Base-by-base conservation (phyloP, 2,888 invertebrate genomes). In the Matsumyia berberina region DNA sequence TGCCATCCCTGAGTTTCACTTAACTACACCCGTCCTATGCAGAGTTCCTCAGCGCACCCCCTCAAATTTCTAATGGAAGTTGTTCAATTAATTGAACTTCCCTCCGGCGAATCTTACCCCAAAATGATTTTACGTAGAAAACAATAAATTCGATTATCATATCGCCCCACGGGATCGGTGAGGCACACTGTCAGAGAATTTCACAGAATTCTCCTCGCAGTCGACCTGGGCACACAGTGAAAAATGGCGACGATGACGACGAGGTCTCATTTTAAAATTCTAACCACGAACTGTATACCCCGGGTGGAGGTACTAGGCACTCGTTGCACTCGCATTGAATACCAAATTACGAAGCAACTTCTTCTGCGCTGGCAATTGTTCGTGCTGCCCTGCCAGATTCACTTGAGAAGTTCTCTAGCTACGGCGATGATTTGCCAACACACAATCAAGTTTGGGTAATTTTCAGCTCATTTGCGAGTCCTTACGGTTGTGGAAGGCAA, bases 391-490 rank as follows among this genome's bases (percentile, higher is more conserved):
- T 3, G 19, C 19, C 19, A 19, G 19, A 8, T 46, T 19, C 11
- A n/a, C 58, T 42, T 17, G 44, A 31, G 31, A 42, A 31, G 42
- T 15, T 58, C 6, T 4, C 4, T 4, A 24, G 4, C 24, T 3
- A 24, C 24, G 6, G 1, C 12, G 29, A 3, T 42, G 31, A 33
- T 62, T 42, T 62, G 42, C 39, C 19, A 35, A 11, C 42, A 62
- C 33, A 70, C 37, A 70, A 70, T 82, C 77, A 82, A 60, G 55
- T 82, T 81, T 70, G 51, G 64, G 64, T 51, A 72, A 66, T 82
- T 77, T 82, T 37, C 58, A 82, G 39, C 53, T 77, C 70, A 77
- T 82, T 82, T 82, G 29, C 70, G 64, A 70, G 51, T 82, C 77
- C 78, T 82, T 82, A 60, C 77, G 82, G 58, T 77, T 62, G 51